Percentiles rank a stretch among this genome's conserved stretches.
phyloP scores from a whole-genome alignment of 2,797 vertebrate genomes.

The Hemitrygon akajei region DNA sequence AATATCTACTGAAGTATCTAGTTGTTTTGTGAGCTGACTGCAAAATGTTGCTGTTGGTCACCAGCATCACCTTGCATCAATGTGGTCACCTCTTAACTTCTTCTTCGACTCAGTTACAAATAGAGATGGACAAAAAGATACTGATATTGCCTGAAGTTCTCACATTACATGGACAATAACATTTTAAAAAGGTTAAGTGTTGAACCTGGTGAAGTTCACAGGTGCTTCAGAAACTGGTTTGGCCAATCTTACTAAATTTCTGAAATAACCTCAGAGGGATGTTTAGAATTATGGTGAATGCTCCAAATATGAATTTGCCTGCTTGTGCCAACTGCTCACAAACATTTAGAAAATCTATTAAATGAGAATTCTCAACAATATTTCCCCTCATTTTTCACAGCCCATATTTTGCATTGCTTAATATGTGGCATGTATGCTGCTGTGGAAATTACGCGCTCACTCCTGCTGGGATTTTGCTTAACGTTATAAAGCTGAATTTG shows the following conservation, averaged over 20 bases:
- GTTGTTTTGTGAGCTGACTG: too few species aligned
- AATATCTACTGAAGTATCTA: too few species aligned
- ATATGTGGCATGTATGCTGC: background rate
- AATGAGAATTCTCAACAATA: background rate
- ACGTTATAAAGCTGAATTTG: background rate
- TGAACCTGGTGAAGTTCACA: background rate
- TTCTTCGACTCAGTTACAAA: too few species aligned
- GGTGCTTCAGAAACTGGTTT: background rate
- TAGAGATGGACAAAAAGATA: too few species aligned
- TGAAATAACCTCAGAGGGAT: background rate
- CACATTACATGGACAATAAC: too few species aligned
- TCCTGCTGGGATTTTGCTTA: slow-evolving; percentile 22
- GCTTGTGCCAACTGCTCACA: background rate
- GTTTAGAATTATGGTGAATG: background rate
- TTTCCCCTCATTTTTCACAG: background rate
- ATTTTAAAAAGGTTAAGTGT: too few species aligned
- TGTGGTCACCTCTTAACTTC: too few species aligned
- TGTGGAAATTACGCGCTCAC: background rate
- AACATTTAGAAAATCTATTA: background rate
- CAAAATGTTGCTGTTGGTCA: too few species aligned
- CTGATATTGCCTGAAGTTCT: too few species aligned
- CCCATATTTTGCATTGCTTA: background rate
- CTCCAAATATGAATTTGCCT: background rate
- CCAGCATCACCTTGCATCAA: too few species aligned
- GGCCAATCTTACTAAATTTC: background rate